Percentiles rank a stretch among this genome's conserved stretches.
phyloP scores from a whole-genome alignment of 2,113 vertebrate species.

The Chionodraco myersi region DNA sequence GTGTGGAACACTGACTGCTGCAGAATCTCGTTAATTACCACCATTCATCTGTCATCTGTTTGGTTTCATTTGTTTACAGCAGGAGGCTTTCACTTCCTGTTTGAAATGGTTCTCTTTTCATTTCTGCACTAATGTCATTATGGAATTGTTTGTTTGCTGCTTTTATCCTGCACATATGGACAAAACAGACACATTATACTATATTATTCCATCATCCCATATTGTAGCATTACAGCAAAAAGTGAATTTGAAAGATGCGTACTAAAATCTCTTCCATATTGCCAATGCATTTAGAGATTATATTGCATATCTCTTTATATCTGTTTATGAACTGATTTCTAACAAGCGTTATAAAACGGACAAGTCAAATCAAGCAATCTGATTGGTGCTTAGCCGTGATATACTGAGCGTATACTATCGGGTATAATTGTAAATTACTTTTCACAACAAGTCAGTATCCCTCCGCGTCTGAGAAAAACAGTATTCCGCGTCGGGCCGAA shows the following conservation, averaged over 20 bases:
- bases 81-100: not conserved
- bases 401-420: no score
- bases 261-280: slow-evolving; percentile 28
- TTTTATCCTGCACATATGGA: slow-evolving; percentile 30
- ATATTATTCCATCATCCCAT: slow-evolving; percentile 1
- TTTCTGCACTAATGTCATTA: not conserved
- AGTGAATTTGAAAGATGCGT: slow-evolving; percentile 22
- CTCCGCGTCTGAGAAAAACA: no score
- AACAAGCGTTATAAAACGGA: not conserved
- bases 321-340: slow-evolving; percentile 2
- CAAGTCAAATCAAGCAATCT: no score
- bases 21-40: slow-evolving; percentile 1
- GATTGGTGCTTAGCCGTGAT: no score
- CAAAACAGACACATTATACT: slow-evolving; percentile 28
- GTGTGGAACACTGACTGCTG: slow-evolving; percentile 1
- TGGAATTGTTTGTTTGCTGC: slow-evolving; percentile 18
- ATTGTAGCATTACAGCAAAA: slow-evolving; percentile 10
- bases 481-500: no score
- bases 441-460: no score
- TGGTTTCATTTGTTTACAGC: not conserved
- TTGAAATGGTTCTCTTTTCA: not conserved
- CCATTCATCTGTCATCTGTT: not conserved
- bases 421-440: no score
- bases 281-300: slow-evolving; percentile 4
- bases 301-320: not conserved